Evolutionary conservation across 1,140 invertebrate species (phyloP).

Genomic region (Mya arenaria): DNA sequence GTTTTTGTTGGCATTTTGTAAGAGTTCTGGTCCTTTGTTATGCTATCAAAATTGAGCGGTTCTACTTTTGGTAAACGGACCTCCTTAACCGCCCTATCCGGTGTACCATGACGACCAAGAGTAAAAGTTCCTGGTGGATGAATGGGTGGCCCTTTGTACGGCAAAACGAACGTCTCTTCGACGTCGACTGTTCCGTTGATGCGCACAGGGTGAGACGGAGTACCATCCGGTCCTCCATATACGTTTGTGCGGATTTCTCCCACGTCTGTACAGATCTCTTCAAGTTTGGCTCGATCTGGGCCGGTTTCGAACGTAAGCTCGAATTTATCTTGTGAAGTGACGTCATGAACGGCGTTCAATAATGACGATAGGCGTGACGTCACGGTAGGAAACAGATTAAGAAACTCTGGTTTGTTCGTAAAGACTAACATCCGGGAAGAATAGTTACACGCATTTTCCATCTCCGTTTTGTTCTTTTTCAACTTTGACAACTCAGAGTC

Average conservation of each 20-base stretch:
- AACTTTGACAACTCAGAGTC: not conserved
- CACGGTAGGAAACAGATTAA: constrained; percentile 27
- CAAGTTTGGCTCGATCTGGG: not conserved
- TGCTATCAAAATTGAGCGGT: constrained; percentile 16
- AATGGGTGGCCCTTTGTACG: constrained; percentile 44
- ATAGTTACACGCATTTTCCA: constrained; percentile 54
- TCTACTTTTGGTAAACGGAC: constrained; percentile 15
- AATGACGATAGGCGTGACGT: constrained; percentile 12
- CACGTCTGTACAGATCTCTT: constrained; percentile 23
- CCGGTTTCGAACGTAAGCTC: constrained; percentile 28
- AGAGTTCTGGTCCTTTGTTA: not conserved
- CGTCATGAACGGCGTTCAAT: not conserved
- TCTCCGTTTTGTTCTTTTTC: constrained; percentile 26
- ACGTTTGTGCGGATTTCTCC: constrained; percentile 42
- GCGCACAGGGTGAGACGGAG: not conserved
- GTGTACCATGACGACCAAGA: not conserved
- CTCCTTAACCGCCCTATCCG: not conserved
- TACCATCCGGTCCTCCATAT: constrained; percentile 4
- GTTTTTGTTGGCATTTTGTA: too few species aligned
- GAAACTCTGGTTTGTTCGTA: constrained; percentile 46
- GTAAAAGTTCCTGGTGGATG: constrained; percentile 41
- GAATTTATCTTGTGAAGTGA: not conserved
- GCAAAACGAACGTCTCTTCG: not conserved
- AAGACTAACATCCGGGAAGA: constrained; percentile 52
- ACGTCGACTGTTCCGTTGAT: not conserved